Evolutionary conservation across 2,797 vertebrate species (phyloP).

Genomic region (Acipenser ruthenus): DNA sequence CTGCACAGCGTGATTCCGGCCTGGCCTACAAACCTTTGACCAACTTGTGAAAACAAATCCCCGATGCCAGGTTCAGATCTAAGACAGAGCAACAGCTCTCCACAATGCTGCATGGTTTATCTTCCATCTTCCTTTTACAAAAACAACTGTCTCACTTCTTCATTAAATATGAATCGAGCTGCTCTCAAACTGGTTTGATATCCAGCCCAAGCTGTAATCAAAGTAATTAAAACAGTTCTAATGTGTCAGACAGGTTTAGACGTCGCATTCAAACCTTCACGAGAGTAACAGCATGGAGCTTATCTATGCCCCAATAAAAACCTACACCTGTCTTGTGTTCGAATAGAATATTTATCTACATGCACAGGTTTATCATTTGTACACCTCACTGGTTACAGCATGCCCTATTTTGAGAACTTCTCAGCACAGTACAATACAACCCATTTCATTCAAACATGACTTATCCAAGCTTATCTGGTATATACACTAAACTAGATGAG

Average conservation of each 20-base stretch:
- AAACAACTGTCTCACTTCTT: neutral
- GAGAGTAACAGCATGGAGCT: neutral
- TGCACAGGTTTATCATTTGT: no score
- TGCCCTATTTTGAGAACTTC: no score
- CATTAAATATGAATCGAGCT: slow-evolving; percentile 8
- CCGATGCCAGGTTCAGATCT: neutral
- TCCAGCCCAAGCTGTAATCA: neutral
- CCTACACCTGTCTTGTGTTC: no score
- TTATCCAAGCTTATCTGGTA: no score
- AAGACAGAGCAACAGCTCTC: neutral
- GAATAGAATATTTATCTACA: no score
- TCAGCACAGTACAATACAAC: no score
- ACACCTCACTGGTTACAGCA: no score
- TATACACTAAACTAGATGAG: no score
- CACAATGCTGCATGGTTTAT: neutral
- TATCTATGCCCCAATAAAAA: no score
- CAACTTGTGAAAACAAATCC: neutral
- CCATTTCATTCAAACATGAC: no score
- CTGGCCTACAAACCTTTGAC: neutral
- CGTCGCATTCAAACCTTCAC: neutral
- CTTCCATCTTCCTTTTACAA: neutral
- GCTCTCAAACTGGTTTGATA: neutral
- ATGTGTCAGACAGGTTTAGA: neutral
- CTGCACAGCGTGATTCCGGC: no score
- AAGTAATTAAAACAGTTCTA: neutral